Percentiles rank a stretch among this genome's conserved stretches.
These are phyloP conservation scores for Xylocampa areola DNA, from an alignment of 2,888 invertebrate species.

Conservation along the genomic window DNA sequence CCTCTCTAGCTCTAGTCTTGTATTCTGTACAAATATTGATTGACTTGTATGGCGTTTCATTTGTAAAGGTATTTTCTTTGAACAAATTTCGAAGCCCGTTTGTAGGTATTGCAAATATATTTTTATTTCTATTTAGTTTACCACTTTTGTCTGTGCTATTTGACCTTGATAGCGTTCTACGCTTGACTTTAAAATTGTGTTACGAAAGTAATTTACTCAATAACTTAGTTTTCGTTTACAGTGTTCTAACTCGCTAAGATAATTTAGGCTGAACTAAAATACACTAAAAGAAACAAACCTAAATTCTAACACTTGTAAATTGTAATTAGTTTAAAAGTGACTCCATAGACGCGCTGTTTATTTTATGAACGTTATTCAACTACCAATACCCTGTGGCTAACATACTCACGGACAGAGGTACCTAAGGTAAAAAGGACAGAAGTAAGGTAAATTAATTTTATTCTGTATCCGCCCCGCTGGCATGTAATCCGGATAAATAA, in stretches of 20 bases:
- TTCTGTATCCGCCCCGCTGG: constrained; percentile 12
- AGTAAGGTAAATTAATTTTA: constrained; percentile 30
- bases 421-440: too few species aligned
- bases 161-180: constrained; percentile 36
- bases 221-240: constrained; percentile 47
- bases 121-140: constrained; percentile 43
- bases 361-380: background rate
- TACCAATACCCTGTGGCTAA: constrained; percentile 3
- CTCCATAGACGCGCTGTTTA: constrained; percentile 5
- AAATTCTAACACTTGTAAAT: constrained; percentile 19
- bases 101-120: constrained; percentile 18
- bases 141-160: constrained; percentile 27
- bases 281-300: constrained; percentile 13
- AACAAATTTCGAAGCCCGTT: constrained; percentile 33
- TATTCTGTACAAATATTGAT: constrained; percentile 69
- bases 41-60: constrained; percentile 61
- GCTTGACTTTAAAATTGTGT: constrained; percentile 44
- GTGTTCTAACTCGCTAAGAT: constrained; percentile 22
- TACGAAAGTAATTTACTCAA: constrained; percentile 47
- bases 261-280: constrained; percentile 18
- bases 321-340: constrained; percentile 10
- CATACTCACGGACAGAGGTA: constrained; percentile 10
- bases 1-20: constrained; percentile 55
- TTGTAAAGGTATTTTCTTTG: constrained; percentile 48
- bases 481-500: constrained; percentile 45